Conservation (phyloP, 2,797 vertebrate species). For the Oreochromis grahami region DNA sequence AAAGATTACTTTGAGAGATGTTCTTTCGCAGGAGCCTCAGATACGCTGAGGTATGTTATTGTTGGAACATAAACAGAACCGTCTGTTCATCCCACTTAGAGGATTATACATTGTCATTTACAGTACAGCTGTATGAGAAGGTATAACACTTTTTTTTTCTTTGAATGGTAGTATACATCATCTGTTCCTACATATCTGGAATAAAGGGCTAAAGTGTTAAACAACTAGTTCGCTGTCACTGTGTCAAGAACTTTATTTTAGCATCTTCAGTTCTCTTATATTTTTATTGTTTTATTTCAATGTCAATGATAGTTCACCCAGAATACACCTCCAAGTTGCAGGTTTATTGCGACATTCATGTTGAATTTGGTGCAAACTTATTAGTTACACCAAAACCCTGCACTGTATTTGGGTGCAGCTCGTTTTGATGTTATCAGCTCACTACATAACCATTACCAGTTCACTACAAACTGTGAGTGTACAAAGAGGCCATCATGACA, state of each 20-base stretch:
- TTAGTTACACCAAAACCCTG: not conserved
- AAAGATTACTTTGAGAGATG: constrained; percentile 42
- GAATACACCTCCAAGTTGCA: not conserved
- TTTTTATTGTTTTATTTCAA: not conserved
- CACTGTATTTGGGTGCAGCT: not conserved
- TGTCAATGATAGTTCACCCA: not conserved
- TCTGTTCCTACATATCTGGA: not conserved
- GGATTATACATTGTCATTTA: constrained; percentile 10
- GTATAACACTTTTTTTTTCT: not conserved
- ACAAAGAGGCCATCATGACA: not conserved
- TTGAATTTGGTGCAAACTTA: not conserved
- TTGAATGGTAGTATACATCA: not conserved
- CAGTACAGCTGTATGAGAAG: not conserved
- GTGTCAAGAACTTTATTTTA: not conserved
- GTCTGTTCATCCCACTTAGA: constrained; percentile 27
- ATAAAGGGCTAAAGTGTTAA: not conserved
- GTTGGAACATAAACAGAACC: constrained; percentile 26
- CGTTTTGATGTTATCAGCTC: not conserved
- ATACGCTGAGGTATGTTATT: constrained; percentile 8
- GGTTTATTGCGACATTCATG: not conserved
- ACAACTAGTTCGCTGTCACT: not conserved
- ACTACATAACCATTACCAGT: not conserved
- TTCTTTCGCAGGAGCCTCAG: constrained; percentile 20
- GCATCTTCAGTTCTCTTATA: not conserved
- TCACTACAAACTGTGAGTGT: not conserved